Evolutionary conservation across 2,797 vertebrate genomes (phyloP).

Genomic region (Taeniopygia guttata): DNA sequence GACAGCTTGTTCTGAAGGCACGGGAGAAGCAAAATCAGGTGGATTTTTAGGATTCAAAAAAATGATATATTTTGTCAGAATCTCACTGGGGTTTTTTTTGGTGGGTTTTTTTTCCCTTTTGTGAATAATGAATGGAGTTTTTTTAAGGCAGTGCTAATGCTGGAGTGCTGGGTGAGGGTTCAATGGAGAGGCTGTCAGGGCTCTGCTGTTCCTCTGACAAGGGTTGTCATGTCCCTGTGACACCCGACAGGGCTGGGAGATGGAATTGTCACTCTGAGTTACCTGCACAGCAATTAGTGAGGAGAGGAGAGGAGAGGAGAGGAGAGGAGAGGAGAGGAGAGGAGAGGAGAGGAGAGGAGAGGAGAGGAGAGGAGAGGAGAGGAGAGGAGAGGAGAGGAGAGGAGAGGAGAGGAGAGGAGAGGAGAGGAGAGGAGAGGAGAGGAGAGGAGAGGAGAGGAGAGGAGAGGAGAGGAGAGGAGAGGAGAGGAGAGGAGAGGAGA

Average conservation of each 20-base stretch:
- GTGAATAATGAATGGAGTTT: slow-evolving; percentile 69
- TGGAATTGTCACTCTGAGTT: slow-evolving; percentile 76
- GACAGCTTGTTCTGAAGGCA: slow-evolving; percentile 58
- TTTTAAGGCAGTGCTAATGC: slow-evolving; percentile 57
- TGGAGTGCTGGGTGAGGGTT: not conserved
- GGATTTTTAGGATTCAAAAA: slow-evolving; percentile 46
- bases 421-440: too few relatives aligned
- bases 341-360: too few relatives aligned
- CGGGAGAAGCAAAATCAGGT: slow-evolving; percentile 29
- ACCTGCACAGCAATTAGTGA: slow-evolving; percentile 52
- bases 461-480: too few relatives aligned
- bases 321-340: too few relatives aligned
- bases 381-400: too few relatives aligned
- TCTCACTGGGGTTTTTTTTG: not conserved
- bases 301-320: too few relatives aligned
- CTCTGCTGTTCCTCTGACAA: not conserved
- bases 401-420: too few relatives aligned
- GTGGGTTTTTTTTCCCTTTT: not conserved
- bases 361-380: too few relatives aligned
- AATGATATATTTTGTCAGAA: slow-evolving; percentile 56
- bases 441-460: too few relatives aligned
- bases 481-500: too few relatives aligned
- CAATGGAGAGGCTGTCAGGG: not conserved
- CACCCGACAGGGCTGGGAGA: slow-evolving; percentile 63
- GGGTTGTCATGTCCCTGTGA: slow-evolving; percentile 71